Evolutionary conservation across 2,888 invertebrate species (phyloP).

Genomic region (Spodoptera exigua): DNA sequence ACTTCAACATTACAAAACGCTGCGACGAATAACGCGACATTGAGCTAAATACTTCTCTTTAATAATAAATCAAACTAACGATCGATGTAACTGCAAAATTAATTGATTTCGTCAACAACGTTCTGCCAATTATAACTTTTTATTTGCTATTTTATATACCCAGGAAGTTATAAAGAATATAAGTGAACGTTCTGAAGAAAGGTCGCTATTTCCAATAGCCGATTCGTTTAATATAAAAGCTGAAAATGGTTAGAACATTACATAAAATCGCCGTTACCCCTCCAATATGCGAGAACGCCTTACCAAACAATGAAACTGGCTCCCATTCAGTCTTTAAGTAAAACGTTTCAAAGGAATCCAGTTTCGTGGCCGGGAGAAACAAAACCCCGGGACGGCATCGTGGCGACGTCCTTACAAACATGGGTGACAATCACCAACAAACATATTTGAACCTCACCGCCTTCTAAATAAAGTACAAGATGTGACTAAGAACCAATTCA

Average conservation of each 20-base stretch:
- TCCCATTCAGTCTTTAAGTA: conserved; percentile 72
- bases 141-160: not conserved
- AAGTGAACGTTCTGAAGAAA: not conserved
- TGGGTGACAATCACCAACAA: conserved; percentile 31
- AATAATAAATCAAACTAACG: conserved; percentile 34
- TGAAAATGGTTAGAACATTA: conserved; percentile 21
- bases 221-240: conserved; percentile 4
- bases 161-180: conserved; percentile 17
- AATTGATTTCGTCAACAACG: conserved; percentile 24
- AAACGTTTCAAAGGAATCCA: conserved; percentile 77
- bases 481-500: conserved; percentile 19
- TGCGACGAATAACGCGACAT: conserved; percentile 37
- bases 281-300: conserved; percentile 61
- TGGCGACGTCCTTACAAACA: conserved; percentile 47
- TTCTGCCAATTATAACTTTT: conserved; percentile 9
- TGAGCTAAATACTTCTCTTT: conserved; percentile 28
- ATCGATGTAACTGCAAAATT: conserved; percentile 21
- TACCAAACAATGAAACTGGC: conserved; percentile 72
- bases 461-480: conserved; percentile 44
- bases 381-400: conserved; percentile 64
- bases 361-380: conserved; percentile 73
- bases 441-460: conserved; percentile 50
- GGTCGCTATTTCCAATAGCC: not conserved
- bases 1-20: not conserved
- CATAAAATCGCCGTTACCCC: conserved; percentile 50